phyloP scores from a whole-genome alignment of 1,140 invertebrate genomes.

The Archivesica marissinica region DNA sequence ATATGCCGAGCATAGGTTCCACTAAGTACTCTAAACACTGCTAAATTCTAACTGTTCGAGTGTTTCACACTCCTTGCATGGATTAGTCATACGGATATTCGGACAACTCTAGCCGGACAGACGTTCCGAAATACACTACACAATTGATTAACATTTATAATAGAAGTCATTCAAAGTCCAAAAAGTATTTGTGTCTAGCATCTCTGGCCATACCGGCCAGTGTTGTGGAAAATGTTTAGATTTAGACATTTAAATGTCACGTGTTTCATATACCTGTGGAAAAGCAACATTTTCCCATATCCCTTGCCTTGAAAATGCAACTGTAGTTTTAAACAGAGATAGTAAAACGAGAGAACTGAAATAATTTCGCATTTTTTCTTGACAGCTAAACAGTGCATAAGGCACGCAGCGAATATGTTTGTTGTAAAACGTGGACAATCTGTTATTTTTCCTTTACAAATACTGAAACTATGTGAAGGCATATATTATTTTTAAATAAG shows the following conservation, averaged over 20 bases:
- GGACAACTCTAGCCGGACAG: too few relatives aligned
- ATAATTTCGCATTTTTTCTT: slow-evolving; percentile 6
- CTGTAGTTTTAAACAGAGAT: background rate
- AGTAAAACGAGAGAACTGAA: background rate
- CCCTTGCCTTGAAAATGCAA: slow-evolving; percentile 21
- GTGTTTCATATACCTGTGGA: slow-evolving; percentile 25
- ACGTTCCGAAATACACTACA: too few relatives aligned
- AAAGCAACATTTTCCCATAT: slow-evolving; percentile 39
- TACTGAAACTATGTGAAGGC: background rate
- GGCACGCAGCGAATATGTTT: slow-evolving; percentile 1
- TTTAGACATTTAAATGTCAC: background rate
- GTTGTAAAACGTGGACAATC: slow-evolving; percentile 45
- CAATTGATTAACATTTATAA: too few relatives aligned
- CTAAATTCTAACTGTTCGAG: too few relatives aligned
- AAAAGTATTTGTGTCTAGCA: too few relatives aligned
- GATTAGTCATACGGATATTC: too few relatives aligned
- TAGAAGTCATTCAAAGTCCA: too few relatives aligned
- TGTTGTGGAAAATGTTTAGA: too few relatives aligned
- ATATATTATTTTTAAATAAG: background rate
- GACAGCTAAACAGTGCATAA: slow-evolving; percentile 25
- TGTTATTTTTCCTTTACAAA: background rate
- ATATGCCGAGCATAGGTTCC: too few relatives aligned
- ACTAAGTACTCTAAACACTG: too few relatives aligned
- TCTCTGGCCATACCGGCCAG: too few relatives aligned
- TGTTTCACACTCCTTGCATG: too few relatives aligned